A percentile compares a stretch with the other conserved stretches of the same genome.
Evolutionary conservation across 1,140 invertebrate genomes (phyloP).

Genomic region (Pseudomyrmex cubaensis): DNA sequence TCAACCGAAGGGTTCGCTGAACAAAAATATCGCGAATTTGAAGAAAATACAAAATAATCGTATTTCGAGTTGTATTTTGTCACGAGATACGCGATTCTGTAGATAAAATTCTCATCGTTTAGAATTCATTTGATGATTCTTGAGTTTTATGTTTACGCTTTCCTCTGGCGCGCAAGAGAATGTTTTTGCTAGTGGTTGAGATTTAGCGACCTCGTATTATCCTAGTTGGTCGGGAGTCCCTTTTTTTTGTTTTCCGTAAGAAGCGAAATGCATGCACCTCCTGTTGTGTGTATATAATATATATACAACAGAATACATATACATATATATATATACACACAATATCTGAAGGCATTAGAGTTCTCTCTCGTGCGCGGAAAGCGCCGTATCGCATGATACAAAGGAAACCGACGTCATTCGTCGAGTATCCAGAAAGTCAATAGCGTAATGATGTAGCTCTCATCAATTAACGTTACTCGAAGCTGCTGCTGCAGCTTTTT

Average conservation of each 20-base stretch:
- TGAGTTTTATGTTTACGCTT: not conserved
- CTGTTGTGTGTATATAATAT: no score
- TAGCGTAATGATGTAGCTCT: conserved; percentile 6
- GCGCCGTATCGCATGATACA: not conserved
- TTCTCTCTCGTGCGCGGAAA: conserved; percentile 14
- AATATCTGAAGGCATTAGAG: conserved; percentile 29
- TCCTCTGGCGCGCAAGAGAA: not conserved
- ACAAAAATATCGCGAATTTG: not conserved
- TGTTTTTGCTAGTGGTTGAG: not conserved
- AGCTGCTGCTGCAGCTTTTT: not conserved
- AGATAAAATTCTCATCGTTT: not conserved
- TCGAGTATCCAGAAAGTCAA: conserved; percentile 15
- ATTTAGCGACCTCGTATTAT: conserved; percentile 23
- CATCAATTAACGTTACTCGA: conserved; percentile 25
- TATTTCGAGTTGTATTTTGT: not conserved
- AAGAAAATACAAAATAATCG: no score
- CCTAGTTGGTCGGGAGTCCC: conserved; percentile 10
- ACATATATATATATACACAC: no score
- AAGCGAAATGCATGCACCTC: conserved; percentile 40
- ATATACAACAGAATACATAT: no score
- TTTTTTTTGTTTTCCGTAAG: conserved; percentile 49
- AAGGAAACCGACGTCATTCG: conserved; percentile 10
- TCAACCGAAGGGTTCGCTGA: not conserved
- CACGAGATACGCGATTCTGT: not conserved
- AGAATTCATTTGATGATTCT: conserved; percentile 9